A percentile compares a stretch with the other conserved stretches of the same genome.
Conservation (phyloP, 2,797 vertebrate genomes). For the Paguma larvata region DNA sequence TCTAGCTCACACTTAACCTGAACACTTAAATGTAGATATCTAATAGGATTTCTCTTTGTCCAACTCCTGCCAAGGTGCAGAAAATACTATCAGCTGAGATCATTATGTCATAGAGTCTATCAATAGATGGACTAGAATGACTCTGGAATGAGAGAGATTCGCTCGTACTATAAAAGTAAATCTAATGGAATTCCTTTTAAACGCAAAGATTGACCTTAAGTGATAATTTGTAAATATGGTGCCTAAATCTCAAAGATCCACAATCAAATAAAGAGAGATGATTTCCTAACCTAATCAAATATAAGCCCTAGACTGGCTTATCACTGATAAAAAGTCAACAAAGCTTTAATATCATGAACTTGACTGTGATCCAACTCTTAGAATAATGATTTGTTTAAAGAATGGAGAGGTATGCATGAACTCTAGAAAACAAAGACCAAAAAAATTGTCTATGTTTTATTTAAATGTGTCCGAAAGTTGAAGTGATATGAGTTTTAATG, state of each 20-base stretch:
- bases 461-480: neutral
- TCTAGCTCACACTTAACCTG: neutral
- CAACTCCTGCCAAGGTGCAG: neutral
- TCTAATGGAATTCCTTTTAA: constrained; percentile 13
- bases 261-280: neutral
- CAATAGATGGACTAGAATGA: neutral
- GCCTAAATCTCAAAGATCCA: constrained; percentile 31
- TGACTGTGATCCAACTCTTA: neutral
- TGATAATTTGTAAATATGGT: neutral
- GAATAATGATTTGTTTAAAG: constrained; percentile 50
- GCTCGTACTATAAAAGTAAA: neutral
- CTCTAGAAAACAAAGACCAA: neutral
- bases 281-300: constrained; percentile 16
- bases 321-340: neutral
- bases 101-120: neutral
- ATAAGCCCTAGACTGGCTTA: neutral
- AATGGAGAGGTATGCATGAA: neutral
- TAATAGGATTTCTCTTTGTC: neutral
- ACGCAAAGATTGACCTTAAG: neutral
- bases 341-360: constrained; percentile 7
- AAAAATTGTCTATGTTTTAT: neutral
- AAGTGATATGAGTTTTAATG: neutral
- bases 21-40: neutral
- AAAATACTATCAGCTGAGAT: neutral
- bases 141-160: neutral